Conservation (phyloP, 1,140 invertebrate species). For the Rhopalosiphum maidis region DNA sequence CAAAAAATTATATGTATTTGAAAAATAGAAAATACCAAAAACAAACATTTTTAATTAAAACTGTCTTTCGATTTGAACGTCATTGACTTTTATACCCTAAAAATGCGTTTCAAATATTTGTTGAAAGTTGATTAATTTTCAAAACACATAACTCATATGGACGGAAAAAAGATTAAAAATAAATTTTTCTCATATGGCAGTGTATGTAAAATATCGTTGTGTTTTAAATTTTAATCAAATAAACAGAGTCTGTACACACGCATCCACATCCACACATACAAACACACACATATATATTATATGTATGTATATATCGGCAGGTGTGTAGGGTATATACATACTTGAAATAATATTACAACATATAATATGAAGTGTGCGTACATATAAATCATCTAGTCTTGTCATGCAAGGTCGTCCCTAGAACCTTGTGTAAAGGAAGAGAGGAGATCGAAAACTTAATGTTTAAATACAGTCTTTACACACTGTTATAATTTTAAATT, state of each 20-base stretch:
- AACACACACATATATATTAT: too few species aligned
- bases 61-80: background rate
- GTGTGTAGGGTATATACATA: background rate
- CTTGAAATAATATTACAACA: background rate
- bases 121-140: background rate
- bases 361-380: background rate
- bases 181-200: background rate
- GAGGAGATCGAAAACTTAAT: too few species aligned
- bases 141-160: background rate
- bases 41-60: conserved; percentile 28
- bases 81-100: background rate
- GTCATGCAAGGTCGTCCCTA: too few species aligned
- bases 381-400: too few species aligned
- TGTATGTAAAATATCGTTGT: background rate
- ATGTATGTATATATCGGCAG: too few species aligned
- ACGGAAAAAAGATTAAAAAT: background rate
- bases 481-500: too few species aligned
- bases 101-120: background rate
- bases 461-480: too few species aligned
- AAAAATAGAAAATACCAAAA: background rate
- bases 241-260: background rate
- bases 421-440: too few species aligned
- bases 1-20: background rate
- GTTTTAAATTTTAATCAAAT: background rate
- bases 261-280: too few species aligned